Base-by-base conservation (phyloP, 2,113 vertebrate genomes). In the Syngnathus scovelli region DNA sequence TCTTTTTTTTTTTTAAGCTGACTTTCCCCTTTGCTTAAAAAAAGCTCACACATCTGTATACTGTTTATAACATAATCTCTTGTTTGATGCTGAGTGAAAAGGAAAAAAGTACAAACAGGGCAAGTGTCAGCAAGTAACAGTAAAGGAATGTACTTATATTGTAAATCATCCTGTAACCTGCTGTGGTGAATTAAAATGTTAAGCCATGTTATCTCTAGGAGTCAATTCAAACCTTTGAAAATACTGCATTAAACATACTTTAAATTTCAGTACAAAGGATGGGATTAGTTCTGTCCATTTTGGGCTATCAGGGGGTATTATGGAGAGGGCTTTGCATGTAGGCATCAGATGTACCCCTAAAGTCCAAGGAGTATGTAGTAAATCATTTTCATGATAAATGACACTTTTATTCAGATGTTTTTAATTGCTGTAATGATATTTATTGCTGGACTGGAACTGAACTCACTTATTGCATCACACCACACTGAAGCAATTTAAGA, bases 11-110 rank as follows among this genome's bases (percentile, higher is more conserved):
- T 48, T 33, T 56, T n/a, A 59, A 21, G 11, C 61, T 27, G 23
- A 52, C 36, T 74, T 39, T 69, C 10, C 36, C 76, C 27, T 10
- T 3, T 27, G 52, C 23, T 51, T 39, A 66, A 68, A 65, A 71
- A 78, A 12, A 37, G n/a, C 18, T 37, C 60, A 73, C 55, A 27
- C 44, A 49, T 65, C 9, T 63, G 8, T 70, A 43, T 46, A n/a
- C 38, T 2, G 16, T 27, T 43, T 41, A 44, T 16, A 67, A 61
- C 74, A 39, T 69, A 27, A 60, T 21, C 51, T 52, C 51, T 12
- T 54, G 10, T 12, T n/a, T 55, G 52, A 33, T 13, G 12, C 23
- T 27, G 1, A 54, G 4, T 13, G 4, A 8, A 27, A 27, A 11
- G 52, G 1, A 54, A 54, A 10, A 21, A 10, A 21, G 52, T 12